Evolutionary conservation across 2,113 vertebrate species (phyloP).

Genomic region (Saguinus imperator): DNA sequence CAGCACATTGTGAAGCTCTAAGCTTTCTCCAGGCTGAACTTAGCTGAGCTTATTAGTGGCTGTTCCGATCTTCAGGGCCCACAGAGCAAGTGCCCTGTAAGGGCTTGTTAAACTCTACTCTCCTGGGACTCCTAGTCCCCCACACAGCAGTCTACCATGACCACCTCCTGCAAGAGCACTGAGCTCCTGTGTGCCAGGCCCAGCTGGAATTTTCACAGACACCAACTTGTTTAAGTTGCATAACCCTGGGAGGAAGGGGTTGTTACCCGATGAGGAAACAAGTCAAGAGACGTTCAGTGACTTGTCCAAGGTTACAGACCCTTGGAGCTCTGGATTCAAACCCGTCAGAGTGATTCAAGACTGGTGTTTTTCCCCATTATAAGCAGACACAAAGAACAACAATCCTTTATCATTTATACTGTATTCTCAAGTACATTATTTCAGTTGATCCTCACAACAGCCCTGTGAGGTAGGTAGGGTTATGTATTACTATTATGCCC

Average conservation of each 20-base stretch:
- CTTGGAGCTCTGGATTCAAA: background rate
- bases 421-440: constrained; percentile 50
- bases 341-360: background rate
- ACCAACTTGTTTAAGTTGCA: background rate
- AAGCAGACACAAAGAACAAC: background rate
- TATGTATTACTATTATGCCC: constrained; percentile 54
- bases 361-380: background rate
- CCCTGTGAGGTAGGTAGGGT: constrained; percentile 77
- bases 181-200: background rate
- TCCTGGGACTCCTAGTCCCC: background rate
- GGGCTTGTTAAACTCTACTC: background rate
- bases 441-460: constrained; percentile 74
- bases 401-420: constrained; percentile 8
- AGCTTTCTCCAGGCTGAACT: background rate
- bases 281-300: background rate
- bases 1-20: background rate
- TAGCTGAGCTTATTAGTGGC: background rate
- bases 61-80: background rate
- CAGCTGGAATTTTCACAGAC: background rate
- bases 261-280: background rate
- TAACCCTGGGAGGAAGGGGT: background rate
- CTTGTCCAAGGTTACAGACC: background rate
- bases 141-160: background rate
- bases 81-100: background rate
- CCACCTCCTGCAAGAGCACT: background rate